Conservation (phyloP, 2,113 vertebrate genomes). For the Heteronetta atricapilla region DNA sequence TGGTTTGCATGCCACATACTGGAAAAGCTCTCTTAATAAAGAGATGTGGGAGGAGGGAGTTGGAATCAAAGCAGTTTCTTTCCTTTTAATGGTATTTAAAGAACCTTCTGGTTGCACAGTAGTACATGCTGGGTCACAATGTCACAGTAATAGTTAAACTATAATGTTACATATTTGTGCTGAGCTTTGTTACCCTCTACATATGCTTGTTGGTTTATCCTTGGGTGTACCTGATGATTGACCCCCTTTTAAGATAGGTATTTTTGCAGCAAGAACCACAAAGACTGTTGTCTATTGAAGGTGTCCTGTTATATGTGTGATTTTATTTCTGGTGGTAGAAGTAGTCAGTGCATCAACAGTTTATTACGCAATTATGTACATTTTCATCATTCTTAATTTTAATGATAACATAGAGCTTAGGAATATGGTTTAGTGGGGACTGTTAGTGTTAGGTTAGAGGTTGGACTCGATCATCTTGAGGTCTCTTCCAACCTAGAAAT, state of each 20-base stretch:
- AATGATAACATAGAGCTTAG: too few species aligned
- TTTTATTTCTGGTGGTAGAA: constrained; percentile 41
- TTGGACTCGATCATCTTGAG: too few species aligned
- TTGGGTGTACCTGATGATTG: not conserved
- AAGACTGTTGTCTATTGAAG: not conserved
- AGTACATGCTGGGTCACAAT: not conserved
- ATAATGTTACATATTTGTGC: not conserved
- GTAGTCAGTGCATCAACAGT: not conserved
- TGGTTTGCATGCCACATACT: not conserved
- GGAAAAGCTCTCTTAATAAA: not conserved
- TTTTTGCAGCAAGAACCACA: not conserved
- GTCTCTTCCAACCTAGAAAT: too few species aligned
- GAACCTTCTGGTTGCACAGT: not conserved
- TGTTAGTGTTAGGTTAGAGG: too few species aligned
- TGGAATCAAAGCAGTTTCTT: not conserved
- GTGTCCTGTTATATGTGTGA: not conserved
- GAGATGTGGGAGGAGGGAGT: not conserved
- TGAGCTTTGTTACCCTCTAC: not conserved
- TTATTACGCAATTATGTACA: not conserved
- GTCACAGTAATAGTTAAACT: not conserved
- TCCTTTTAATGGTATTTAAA: not conserved
- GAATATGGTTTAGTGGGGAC: too few species aligned
- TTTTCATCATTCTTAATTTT: not conserved
- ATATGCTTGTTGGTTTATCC: not conserved
- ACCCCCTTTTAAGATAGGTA: too few species aligned